These are phyloP conservation scores for Andrena minutula DNA, from an alignment of 2,888 invertebrate genomes.

Conservation along the genomic window DNA sequence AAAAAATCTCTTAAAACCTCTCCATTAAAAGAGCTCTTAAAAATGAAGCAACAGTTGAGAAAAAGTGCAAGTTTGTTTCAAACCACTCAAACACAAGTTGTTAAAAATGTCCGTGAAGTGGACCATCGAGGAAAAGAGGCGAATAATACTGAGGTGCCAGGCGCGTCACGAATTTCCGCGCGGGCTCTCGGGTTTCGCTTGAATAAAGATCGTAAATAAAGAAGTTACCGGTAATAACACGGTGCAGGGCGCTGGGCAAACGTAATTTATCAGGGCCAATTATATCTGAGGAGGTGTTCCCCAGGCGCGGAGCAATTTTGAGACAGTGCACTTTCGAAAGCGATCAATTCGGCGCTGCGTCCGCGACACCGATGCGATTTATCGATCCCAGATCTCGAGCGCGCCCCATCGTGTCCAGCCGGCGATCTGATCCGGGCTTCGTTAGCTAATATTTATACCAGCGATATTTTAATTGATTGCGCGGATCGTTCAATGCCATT, in stretches of 20 bases:
- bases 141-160: neutral
- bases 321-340: conserved; percentile 54
- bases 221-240: conserved; percentile 53
- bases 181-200: neutral
- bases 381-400: conserved; percentile 32
- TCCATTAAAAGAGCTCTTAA: no score
- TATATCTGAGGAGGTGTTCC: conserved; percentile 44
- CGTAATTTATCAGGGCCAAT: conserved; percentile 65
- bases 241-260: conserved; percentile 23
- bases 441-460: conserved; percentile 64
- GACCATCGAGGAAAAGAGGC: neutral
- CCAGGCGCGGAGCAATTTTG: conserved; percentile 19
- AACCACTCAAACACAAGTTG: no score
- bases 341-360: conserved; percentile 51
- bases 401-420: neutral
- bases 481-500: conserved; percentile 50
- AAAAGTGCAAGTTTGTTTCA: no score
- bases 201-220: conserved; percentile 61
- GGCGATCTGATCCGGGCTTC: conserved; percentile 20
- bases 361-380: conserved; percentile 21
- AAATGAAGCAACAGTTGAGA: no score
- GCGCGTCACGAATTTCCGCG: no score
- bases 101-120: neutral
- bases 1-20: no score
- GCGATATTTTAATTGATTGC: conserved; percentile 60